These are phyloP conservation scores for Graphium colonna DNA, from an alignment of 2,888 invertebrate genomes.

Conservation along the genomic window DNA sequence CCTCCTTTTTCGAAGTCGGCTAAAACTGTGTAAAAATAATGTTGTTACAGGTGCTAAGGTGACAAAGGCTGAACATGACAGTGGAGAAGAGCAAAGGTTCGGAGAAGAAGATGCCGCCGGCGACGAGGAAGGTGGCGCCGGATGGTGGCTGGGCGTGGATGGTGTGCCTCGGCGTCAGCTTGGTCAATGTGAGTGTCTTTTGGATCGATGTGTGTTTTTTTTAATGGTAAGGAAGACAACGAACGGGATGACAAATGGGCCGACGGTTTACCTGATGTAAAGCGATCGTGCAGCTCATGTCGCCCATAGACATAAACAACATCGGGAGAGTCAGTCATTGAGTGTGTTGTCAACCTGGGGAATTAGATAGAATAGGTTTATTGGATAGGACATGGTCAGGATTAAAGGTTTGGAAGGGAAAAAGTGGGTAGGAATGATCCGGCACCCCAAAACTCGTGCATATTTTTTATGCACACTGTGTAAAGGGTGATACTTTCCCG, in stretches of 20 bases:
- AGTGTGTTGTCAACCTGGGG: no score
- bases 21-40: no score
- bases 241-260: neutral
- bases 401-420: no score
- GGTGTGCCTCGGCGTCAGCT: slow-evolving; percentile 89
- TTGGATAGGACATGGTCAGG: no score
- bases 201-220: neutral
- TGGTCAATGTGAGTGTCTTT: slow-evolving; percentile 87
- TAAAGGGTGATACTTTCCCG: no score
- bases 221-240: neutral
- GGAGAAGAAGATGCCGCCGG: slow-evolving; percentile 53
- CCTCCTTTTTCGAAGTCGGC: no score
- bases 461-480: no score
- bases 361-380: no score
- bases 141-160: slow-evolving; percentile 96
- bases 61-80: slow-evolving; percentile 74
- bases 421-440: no score
- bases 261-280: neutral
- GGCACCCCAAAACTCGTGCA: no score
- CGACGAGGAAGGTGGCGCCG: slow-evolving; percentile 86
- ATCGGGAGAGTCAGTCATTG: no score
- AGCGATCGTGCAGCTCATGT: neutral
- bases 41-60: slow-evolving; percentile 60
- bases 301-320: no score
- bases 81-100: slow-evolving; percentile 72